phyloP scores from a whole-genome alignment of 1,140 invertebrate genomes.

The Drosophila pseudoananassae region DNA sequence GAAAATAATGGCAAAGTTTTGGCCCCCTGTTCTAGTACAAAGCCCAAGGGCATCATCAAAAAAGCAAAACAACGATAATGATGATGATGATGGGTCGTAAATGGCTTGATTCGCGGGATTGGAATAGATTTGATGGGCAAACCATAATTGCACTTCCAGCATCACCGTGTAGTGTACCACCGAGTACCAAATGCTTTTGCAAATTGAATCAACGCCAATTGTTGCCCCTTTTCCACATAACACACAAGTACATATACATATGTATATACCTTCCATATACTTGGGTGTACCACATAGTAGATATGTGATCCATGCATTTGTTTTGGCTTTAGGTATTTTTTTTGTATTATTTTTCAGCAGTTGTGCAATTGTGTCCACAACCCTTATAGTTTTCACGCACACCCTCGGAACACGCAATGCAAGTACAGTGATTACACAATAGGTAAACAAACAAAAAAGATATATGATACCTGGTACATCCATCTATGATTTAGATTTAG shows the following conservation, averaged over 20 bases:
- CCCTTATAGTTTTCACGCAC: constrained; percentile 14
- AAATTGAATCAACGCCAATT: constrained; percentile 80
- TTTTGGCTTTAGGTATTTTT: background rate
- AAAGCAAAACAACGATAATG: constrained; percentile 22
- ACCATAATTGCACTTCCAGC: constrained; percentile 26
- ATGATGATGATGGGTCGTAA: constrained; percentile 34
- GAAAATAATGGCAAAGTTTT: background rate
- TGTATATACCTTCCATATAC: background rate
- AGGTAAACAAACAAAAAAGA: background rate
- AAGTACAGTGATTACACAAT: constrained; percentile 1
- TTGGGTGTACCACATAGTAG: background rate
- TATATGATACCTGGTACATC: background rate
- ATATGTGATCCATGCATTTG: constrained; percentile 12
- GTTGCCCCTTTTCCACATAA: constrained; percentile 35
- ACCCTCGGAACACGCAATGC: constrained; percentile 21
- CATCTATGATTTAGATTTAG: background rate
- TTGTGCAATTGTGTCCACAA: background rate
- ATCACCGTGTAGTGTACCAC: constrained; percentile 12
- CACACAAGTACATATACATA: too few species aligned
- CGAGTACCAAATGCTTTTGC: constrained; percentile 47
- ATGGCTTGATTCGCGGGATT: constrained; percentile 54
- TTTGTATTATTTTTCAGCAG: constrained; percentile 18
- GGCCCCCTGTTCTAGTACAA: background rate
- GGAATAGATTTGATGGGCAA: constrained; percentile 49
- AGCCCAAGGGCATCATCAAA: constrained; percentile 28